These are phyloP conservation scores for Chauna torquata DNA, from an alignment of 2,113 vertebrate species.

Conservation along the genomic window DNA sequence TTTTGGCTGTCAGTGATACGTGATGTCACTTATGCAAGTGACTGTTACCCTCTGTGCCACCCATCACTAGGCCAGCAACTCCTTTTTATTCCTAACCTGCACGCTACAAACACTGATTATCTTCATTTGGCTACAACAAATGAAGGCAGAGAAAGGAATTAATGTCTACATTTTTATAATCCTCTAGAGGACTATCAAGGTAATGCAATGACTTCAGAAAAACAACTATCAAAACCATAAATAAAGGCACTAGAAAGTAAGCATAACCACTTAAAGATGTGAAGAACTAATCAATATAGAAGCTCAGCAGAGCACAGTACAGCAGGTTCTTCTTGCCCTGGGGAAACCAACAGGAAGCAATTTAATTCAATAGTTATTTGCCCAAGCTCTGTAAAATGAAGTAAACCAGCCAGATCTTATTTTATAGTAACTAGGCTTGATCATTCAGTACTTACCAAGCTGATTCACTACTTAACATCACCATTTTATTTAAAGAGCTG, in stretches of 20 bases:
- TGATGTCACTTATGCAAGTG: neutral
- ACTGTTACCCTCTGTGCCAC: neutral
- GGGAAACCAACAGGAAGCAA: slow-evolving; percentile 53
- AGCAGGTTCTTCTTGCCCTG: slow-evolving; percentile 17
- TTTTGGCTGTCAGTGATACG: neutral
- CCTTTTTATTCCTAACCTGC: neutral
- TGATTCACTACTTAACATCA: slow-evolving; percentile 28
- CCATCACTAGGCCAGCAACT: neutral
- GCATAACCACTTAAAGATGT: neutral
- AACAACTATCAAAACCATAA: slow-evolving; percentile 6
- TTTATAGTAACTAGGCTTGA: slow-evolving; percentile 30
- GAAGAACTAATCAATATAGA: slow-evolving; percentile 28
- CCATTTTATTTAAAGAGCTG: slow-evolving; percentile 42
- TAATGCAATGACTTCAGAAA: neutral
- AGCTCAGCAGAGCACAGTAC: neutral
- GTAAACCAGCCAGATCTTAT: slow-evolving; percentile 37
- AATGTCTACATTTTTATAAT: neutral
- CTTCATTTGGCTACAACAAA: neutral
- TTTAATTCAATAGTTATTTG: slow-evolving; percentile 65
- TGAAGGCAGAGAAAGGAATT: neutral
- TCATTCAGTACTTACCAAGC: slow-evolving; percentile 31
- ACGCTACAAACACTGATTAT: neutral
- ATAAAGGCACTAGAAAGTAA: neutral
- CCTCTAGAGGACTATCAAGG: slow-evolving; percentile 21
- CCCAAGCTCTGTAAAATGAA: slow-evolving; percentile 56